Evolutionary conservation across 2,888 invertebrate species (phyloP).

Genomic region (Belgica antarctica): DNA sequence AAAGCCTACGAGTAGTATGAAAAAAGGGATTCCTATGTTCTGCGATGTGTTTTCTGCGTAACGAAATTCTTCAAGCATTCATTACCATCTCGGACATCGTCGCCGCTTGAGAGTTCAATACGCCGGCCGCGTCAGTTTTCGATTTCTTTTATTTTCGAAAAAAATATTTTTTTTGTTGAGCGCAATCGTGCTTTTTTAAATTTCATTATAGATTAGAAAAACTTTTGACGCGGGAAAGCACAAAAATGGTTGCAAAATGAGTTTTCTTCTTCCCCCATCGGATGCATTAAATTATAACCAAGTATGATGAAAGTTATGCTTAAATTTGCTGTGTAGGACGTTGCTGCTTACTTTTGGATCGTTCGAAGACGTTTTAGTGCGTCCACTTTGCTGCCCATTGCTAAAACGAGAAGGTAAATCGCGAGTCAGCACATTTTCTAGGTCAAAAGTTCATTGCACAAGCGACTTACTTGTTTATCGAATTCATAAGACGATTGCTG

Average conservation of each 20-base stretch:
- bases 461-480: constrained; percentile 25
- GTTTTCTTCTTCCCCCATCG: no score
- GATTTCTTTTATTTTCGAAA: constrained; percentile 1
- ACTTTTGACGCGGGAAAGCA: constrained; percentile 1
- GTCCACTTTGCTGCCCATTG: constrained; percentile 42
- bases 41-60: no score
- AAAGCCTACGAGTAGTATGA: constrained; percentile 18
- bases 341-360: no score
- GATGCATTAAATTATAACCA: neutral
- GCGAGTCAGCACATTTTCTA: neutral
- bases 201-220: no score
- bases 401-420: constrained; percentile 26
- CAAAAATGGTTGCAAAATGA: neutral
- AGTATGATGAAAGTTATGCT: neutral
- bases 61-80: neutral
- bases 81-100: neutral
- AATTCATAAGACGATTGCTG: constrained; percentile 39
- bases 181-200: neutral
- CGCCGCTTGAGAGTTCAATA: no score
- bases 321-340: no score
- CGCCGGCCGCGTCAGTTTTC: neutral
- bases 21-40: neutral
- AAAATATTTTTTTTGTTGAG: no score
- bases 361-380: constrained; percentile 24
- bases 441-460: neutral